These are phyloP conservation scores for Rhingia rostrata DNA, from an alignment of 2,888 invertebrate genomes.

Conservation along the genomic window DNA sequence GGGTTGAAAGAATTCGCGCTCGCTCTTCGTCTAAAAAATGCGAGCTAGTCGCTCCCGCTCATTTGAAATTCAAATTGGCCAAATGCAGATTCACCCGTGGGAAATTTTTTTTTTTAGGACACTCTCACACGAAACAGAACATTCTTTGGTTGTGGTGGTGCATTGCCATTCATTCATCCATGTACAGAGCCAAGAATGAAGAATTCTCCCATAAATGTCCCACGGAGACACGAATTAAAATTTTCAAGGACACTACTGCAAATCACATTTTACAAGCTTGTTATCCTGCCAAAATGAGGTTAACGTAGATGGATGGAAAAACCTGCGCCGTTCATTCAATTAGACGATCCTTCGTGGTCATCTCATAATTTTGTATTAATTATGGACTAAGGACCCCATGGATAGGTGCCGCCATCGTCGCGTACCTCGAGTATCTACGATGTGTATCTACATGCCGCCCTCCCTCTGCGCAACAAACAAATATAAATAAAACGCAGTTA, in stretches of 20 bases:
- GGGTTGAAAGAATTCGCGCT: slow-evolving; percentile 38
- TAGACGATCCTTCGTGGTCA: slow-evolving; percentile 52
- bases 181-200: not conserved
- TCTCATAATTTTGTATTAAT: slow-evolving; percentile 70
- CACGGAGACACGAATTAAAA: slow-evolving; percentile 18
- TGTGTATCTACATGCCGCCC: slow-evolving; percentile 14
- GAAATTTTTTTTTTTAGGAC: slow-evolving; percentile 42
- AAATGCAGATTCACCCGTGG: slow-evolving; percentile 71
- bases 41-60: slow-evolving; percentile 31
- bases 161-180: slow-evolving; percentile 48
- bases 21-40: slow-evolving; percentile 34
- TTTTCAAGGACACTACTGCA: slow-evolving; percentile 67
- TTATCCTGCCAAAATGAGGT: slow-evolving; percentile 67
- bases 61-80: slow-evolving; percentile 73
- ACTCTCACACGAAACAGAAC: slow-evolving; percentile 34
- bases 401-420: slow-evolving; percentile 29
- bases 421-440: slow-evolving; percentile 6
- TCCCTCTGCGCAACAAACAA: slow-evolving; percentile 32
- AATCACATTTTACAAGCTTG: slow-evolving; percentile 73
- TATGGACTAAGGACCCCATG: slow-evolving; percentile 62
- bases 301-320: slow-evolving; percentile 37
- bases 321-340: slow-evolving; percentile 60
- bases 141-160: slow-evolving; percentile 35
- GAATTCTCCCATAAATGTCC: slow-evolving; percentile 18
- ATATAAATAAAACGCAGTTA: slow-evolving; percentile 51